Conservation (phyloP, 1,140 invertebrate genomes). For the Drosophila aff. region DNA sequence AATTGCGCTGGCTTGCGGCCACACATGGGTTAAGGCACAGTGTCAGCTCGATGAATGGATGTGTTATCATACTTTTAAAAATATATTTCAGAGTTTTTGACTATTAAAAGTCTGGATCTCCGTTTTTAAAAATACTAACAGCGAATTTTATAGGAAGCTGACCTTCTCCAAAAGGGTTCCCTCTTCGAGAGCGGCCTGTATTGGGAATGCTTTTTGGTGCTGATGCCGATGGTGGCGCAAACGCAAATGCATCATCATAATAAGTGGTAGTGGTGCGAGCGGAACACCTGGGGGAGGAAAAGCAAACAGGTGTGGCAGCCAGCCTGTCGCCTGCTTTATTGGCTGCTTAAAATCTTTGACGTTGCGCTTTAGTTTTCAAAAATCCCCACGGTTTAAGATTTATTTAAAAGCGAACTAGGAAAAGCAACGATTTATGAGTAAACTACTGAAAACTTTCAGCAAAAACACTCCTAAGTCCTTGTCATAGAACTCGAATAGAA, state of each 20-base stretch:
- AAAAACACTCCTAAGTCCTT: neutral
- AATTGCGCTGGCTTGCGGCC: slow-evolving; percentile 68
- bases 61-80: neutral
- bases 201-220: slow-evolving; percentile 3
- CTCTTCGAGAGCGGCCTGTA: neutral
- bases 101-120: neutral
- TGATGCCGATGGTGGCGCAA: slow-evolving; percentile 35
- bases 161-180: too few species aligned
- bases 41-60: neutral
- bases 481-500: neutral
- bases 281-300: slow-evolving; percentile 12
- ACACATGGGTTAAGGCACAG: slow-evolving; percentile 24
- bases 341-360: slow-evolving; percentile 37
- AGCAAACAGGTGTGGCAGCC: slow-evolving; percentile 37
- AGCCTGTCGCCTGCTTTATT: slow-evolving; percentile 32
- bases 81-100: neutral
- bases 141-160: neutral
- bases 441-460: neutral
- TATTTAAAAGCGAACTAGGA: neutral
- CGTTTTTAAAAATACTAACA: neutral
- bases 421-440: neutral
- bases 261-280: slow-evolving; percentile 39
- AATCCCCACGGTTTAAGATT: neutral
- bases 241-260: slow-evolving; percentile 53
- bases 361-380: slow-evolving; percentile 5